These are phyloP conservation scores for Paracyclopina nana DNA, from an alignment of 1,140 invertebrate genomes.

Conservation along the genomic window DNA sequence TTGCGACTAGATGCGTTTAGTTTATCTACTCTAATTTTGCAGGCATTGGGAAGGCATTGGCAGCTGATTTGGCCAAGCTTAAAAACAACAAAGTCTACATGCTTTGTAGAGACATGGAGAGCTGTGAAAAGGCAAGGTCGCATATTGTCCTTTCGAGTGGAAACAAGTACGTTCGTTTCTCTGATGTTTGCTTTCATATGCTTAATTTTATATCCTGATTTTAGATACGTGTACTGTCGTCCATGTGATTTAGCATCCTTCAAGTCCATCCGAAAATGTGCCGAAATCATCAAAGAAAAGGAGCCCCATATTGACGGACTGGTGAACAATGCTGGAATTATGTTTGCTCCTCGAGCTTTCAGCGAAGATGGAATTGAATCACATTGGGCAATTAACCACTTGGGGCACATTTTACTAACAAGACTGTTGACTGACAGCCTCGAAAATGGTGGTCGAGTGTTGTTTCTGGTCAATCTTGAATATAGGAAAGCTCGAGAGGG, in stretches of 20 bases:
- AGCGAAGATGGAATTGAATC: conserved; percentile 2
- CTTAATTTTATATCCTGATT: neutral
- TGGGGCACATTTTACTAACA: conserved; percentile 7
- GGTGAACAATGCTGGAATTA: conserved; percentile 4
- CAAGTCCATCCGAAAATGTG: conserved; percentile 4
- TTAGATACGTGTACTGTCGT: conserved; percentile 11
- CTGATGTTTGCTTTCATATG: neutral
- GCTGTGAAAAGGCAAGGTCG: conserved; percentile 4
- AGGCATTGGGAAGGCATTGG: too few species aligned
- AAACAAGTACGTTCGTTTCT: neutral
- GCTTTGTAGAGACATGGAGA: conserved; percentile 1
- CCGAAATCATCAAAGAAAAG: neutral
- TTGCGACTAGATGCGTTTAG: too few species aligned
- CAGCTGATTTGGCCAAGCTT: too few species aligned
- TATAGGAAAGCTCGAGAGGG: neutral
- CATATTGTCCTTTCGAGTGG: neutral
- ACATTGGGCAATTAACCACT: conserved; percentile 7
- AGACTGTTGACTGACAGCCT: neutral
- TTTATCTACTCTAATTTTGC: too few species aligned
- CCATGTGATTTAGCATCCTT: conserved; percentile 7
- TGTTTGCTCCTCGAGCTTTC: neutral
- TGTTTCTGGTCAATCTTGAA: conserved; percentile 4
- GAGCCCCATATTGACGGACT: neutral
- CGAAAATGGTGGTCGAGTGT: neutral
- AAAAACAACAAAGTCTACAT: conserved; percentile 12